phyloP scores from a whole-genome alignment of 1,140 invertebrate genomes.

The Drosophila repleta region DNA sequence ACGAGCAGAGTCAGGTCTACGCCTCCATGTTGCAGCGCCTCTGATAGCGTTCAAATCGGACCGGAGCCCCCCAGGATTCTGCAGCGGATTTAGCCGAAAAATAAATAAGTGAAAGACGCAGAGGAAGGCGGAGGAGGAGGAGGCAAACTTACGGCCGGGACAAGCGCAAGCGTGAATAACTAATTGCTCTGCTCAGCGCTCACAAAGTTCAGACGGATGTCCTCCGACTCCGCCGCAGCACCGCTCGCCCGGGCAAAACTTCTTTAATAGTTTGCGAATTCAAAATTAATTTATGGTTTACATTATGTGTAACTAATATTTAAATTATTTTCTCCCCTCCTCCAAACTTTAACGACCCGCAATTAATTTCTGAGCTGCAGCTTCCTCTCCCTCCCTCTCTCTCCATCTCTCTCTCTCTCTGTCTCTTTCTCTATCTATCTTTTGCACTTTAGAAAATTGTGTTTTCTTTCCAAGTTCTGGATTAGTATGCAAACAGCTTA shows the following conservation, averaged over 20 bases:
- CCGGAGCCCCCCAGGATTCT: conserved; percentile 23
- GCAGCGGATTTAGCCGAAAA: conserved; percentile 15
- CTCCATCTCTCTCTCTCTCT: too few species aligned
- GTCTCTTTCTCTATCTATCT: neutral
- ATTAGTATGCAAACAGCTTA: conserved; percentile 64
- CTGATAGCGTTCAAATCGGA: conserved; percentile 33
- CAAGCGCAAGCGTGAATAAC: conserved; percentile 82
- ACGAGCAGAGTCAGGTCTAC: conserved; percentile 69
- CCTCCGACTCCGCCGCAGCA: conserved; percentile 6
- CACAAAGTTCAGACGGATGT: conserved; percentile 65
- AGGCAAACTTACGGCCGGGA: conserved; percentile 52
- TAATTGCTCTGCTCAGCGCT: conserved; percentile 64
- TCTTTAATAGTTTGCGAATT: conserved; percentile 79
- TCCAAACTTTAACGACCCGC: conserved; percentile 63
- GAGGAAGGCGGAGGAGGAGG: neutral
- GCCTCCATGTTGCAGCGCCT: conserved; percentile 70
- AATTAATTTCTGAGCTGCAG: conserved; percentile 62
- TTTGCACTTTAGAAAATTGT: conserved; percentile 58
- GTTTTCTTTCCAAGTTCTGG: conserved; percentile 62
- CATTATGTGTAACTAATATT: conserved; percentile 82
- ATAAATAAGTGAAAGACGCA: neutral
- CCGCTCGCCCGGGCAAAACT: conserved; percentile 40
- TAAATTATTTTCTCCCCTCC: conserved; percentile 60
- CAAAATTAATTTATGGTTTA: conserved; percentile 82
- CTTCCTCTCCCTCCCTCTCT: neutral